A percentile compares a stretch with the other conserved stretches of the same genome.
Conservation (phyloP, 1,140 invertebrate genomes). For the Phthorimaea operculella region DNA sequence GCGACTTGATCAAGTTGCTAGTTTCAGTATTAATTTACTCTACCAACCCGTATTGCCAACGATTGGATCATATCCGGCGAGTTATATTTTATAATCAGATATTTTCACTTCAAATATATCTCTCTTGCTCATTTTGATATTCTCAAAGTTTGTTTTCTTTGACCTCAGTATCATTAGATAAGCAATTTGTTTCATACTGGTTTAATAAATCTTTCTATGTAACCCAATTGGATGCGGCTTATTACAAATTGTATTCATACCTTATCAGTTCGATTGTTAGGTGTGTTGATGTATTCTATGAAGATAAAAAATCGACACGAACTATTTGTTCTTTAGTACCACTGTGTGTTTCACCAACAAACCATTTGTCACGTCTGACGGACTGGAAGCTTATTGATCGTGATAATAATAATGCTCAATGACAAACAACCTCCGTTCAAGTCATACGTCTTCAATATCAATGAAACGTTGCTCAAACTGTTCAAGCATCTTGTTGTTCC, state of each 20-base stretch:
- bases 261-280: conserved; percentile 4
- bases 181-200: no score
- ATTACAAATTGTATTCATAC: conserved; percentile 3
- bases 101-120: no score
- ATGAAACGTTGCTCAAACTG: neutral
- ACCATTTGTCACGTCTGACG: conserved; percentile 37
- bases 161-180: no score
- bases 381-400: conserved; percentile 19
- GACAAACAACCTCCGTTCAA: conserved; percentile 14
- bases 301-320: conserved; percentile 34
- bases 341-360: conserved; percentile 34
- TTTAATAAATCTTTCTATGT: neutral
- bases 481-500: neutral
- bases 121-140: no score
- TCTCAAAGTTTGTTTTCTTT: no score
- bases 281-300: conserved; percentile 32
- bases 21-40: no score
- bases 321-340: conserved; percentile 40
- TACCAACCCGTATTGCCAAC: no score
- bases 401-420: conserved; percentile 21
- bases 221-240: neutral
- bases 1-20: no score
- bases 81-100: no score
- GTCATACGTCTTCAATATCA: neutral
- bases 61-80: no score